Percentiles rank a stretch among this genome's conserved stretches.
phyloP scores from a whole-genome alignment of 2,888 invertebrate species.

The Icerya purchasi region DNA sequence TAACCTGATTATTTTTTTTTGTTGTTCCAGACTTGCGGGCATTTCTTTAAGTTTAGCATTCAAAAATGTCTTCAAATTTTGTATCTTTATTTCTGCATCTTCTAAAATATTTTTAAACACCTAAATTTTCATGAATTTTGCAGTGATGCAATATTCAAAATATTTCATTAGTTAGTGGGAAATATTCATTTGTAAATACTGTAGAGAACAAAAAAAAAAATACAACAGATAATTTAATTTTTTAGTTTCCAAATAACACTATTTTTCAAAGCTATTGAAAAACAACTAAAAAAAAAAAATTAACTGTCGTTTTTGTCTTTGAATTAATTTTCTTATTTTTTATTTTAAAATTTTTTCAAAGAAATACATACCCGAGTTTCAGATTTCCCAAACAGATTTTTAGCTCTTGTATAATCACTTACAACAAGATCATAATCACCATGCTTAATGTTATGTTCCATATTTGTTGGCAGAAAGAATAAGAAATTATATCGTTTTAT shows the following conservation, averaged over 20 bases:
- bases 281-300: too few species aligned
- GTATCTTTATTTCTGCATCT: constrained; percentile 78
- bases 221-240: too few species aligned
- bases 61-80: constrained; percentile 55
- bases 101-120: constrained; percentile 68
- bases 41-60: constrained; percentile 66
- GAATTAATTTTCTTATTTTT: too few species aligned
- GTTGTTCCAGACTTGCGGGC: constrained; percentile 81
- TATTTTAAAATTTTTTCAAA: too few species aligned
- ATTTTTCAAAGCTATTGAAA: too few species aligned
- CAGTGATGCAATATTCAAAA: too few species aligned
- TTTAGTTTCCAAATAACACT: too few species aligned
- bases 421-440: constrained; percentile 94
- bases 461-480: constrained; percentile 83
- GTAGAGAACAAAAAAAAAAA: too few species aligned
- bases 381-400: constrained; percentile 82
- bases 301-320: too few species aligned
- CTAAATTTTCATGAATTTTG: constrained; percentile 28
- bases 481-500: constrained; percentile 84
- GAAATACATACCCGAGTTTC: constrained; percentile 57
- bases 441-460: constrained; percentile 77
- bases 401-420: constrained; percentile 90
- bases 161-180: too few species aligned
- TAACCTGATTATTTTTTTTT: constrained; percentile 73
- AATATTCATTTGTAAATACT: too few species aligned